Evolutionary conservation across 2,113 vertebrate genomes (phyloP).

Genomic region (Neolamprologus modestus): DNA sequence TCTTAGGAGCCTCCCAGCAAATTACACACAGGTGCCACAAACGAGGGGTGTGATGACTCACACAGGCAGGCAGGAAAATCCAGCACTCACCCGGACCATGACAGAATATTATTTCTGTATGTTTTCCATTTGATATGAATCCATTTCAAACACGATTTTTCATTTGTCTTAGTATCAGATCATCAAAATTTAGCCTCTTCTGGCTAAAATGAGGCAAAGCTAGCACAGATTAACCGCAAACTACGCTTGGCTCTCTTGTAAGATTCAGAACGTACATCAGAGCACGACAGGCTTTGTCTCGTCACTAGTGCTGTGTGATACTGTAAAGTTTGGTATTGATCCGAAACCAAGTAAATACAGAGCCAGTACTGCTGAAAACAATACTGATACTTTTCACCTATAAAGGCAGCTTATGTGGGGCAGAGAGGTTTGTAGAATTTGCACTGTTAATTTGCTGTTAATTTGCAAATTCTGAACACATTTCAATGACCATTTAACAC

Average conservation of each 20-base stretch:
- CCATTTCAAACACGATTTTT: fast-evolving
- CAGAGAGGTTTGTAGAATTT: neutral
- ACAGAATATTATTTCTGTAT: neutral
- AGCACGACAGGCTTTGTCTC: neutral
- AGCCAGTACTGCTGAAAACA: neutral
- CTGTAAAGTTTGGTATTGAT: neutral
- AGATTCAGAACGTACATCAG: neutral
- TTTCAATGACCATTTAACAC: neutral
- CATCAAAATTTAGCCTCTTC: fast-evolving
- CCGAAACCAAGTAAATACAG: neutral
- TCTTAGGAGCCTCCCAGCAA: fast-evolving
- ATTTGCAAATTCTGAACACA: neutral
- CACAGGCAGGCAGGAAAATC: no score
- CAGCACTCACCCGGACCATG: no score
- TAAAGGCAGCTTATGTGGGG: neutral
- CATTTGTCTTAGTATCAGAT: fast-evolving
- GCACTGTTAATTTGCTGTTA: no score
- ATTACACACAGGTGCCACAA: no score
- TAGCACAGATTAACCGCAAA: fast-evolving
- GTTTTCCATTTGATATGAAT: neutral
- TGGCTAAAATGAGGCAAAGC: neutral
- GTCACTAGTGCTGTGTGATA: neutral
- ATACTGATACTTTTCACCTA: neutral
- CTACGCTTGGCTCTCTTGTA: fast-evolving
- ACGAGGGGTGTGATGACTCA: no score